A percentile compares a stretch with the other conserved stretches of the same genome.
These are phyloP conservation scores for Dasyornis broadbenti DNA, from an alignment of 2,113 vertebrate genomes.

Conservation along the genomic window DNA sequence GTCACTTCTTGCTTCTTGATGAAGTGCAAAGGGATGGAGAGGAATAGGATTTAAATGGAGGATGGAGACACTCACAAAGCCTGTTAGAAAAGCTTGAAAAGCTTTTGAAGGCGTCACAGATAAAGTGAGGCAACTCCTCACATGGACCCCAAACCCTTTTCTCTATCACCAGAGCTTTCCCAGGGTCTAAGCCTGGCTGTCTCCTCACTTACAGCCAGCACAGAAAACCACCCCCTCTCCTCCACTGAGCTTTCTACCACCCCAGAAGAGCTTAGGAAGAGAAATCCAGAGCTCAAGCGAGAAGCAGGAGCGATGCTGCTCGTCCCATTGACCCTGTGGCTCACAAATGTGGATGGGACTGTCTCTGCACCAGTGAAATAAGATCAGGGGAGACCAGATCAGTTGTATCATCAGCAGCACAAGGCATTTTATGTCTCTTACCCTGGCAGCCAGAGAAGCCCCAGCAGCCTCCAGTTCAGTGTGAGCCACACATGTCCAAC, in stretches of 20 bases:
- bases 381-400: fast-evolving
- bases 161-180: neutral
- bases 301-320: neutral
- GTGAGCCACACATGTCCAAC: fast-evolving
- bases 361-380: neutral
- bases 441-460: neutral
- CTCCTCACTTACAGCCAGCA: neutral
- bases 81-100: neutral
- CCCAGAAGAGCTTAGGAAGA: neutral
- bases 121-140: neutral
- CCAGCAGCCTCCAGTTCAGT: neutral
- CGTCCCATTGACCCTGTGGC: neutral
- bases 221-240: neutral
- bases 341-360: neutral
- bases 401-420: neutral
- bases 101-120: neutral
- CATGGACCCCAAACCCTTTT: neutral
- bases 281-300: neutral
- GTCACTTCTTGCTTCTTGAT: slow-evolving; percentile 18
- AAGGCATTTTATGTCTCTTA: neutral
- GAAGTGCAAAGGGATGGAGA: slow-evolving; percentile 8
- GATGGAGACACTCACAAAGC: neutral
- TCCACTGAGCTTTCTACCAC: neutral
- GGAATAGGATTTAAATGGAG: neutral
- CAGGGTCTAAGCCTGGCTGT: neutral